Evolutionary conservation across 2,797 vertebrate genomes (phyloP), one percentile per base, ranked within the genome.

Genomic region (Bradypodion pumilum): DNA sequence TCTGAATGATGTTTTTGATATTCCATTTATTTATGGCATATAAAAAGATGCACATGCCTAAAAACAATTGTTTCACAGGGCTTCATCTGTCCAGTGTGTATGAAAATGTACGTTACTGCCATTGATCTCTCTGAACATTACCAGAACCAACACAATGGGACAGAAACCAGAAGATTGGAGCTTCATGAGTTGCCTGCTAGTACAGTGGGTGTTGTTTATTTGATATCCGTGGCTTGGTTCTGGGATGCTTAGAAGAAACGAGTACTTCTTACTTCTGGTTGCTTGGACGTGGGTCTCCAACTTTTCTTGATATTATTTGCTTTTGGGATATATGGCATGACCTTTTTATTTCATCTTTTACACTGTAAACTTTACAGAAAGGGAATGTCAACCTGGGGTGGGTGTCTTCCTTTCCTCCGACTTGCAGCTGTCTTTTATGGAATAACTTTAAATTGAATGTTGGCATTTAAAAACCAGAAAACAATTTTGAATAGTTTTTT

Each of bases 41-140:
- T 88, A 74, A 90, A 93, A 90, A 74, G 80, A 32, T 78, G 63
- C 75, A 62, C 60, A 21, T n/a, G 73, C 82, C 85, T 89, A 91
- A 94, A 95, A 93, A 72, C 92, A 89, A 85, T 93, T 92, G 1
- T 96, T 96, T 94, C 92, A 87, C 95, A 97, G 95, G 95, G 96
- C 86, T 96, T 97, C 94, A 96, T 96, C 96, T 97, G 95, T 93
- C 96, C 95, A 29, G 89, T 96, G 8, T 97, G 95, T 92, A 95
- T 97, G 96, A 93, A 94, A 95, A 91, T 94, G 90, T 97, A 82
- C 95, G 9, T 95, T 91, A 95, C 94, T 92, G 88, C 95, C 89
- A 87, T 91, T 94, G 93, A 92, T 92, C 94, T 97, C 89, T 95
- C 68, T 89, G 94, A 95, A 83, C 95, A 97, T 95, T 96, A 96